A percentile compares a stretch with the other conserved stretches of the same genome.
Evolutionary conservation across 2,797 vertebrate species (phyloP).

Genomic region (Sandelia bainsii): DNA sequence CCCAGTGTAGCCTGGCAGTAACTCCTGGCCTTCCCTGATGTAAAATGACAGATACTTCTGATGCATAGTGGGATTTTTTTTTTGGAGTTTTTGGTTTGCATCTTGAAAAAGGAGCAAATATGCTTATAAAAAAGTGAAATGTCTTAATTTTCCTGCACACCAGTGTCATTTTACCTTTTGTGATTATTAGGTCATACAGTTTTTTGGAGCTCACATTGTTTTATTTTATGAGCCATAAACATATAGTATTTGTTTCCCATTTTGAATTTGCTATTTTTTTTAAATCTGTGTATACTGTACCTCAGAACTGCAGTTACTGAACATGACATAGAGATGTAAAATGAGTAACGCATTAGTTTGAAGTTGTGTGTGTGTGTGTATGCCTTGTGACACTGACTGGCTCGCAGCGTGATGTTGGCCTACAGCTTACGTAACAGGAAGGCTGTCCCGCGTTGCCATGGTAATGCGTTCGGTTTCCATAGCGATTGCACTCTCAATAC

Average conservation of each 20-base stretch:
- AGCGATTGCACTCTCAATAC: conserved; percentile 62
- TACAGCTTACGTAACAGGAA: conserved; percentile 76
- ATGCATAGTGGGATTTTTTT: not conserved
- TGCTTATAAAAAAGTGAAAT: not conserved
- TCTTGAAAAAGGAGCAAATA: not conserved
- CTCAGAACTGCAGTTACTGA: not conserved
- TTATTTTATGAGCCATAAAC: not conserved
- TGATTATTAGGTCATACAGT: not conserved
- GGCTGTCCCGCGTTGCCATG: conserved; percentile 79
- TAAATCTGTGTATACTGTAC: not conserved
- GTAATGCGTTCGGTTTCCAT: conserved; percentile 81
- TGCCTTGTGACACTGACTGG: conserved; percentile 32
- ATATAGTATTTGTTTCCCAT: not conserved
- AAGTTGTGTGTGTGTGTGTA: not conserved
- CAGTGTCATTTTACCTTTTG: not conserved
- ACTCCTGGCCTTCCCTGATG: not conserved
- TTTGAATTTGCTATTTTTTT: not conserved
- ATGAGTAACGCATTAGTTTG: conserved; percentile 23
- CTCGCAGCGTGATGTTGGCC: conserved; percentile 41
- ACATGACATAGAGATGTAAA: not conserved
- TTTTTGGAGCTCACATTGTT: not conserved
- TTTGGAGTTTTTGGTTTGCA: not conserved
- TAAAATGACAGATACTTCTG: not conserved
- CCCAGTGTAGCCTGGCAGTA: too few relatives aligned
- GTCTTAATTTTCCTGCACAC: not conserved